Conservation (phyloP, 1,140 invertebrate species). For the Latrodectus geometricus region DNA sequence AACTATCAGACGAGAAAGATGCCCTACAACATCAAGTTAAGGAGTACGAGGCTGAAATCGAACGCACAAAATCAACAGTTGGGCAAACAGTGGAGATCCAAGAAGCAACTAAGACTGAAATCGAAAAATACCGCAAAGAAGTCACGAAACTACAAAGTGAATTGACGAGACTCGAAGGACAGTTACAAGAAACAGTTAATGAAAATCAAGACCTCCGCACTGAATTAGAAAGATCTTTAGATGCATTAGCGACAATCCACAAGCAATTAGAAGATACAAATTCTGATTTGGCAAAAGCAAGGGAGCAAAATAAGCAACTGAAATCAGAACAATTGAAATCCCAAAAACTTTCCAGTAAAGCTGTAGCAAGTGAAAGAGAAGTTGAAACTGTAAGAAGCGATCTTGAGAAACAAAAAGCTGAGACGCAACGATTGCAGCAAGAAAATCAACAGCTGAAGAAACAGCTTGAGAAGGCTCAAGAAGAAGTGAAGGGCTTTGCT, state of each 20-base stretch:
- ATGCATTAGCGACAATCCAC: constrained; percentile 64
- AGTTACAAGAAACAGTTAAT: constrained; percentile 74
- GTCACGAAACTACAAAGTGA: constrained; percentile 74
- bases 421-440: constrained; percentile 49
- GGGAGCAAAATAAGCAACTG: constrained; percentile 63
- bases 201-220: constrained; percentile 67
- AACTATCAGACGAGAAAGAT: constrained; percentile 65
- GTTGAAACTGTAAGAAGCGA: constrained; percentile 80
- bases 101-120: constrained; percentile 32
- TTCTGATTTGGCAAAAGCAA: constrained; percentile 47
- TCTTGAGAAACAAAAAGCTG: constrained; percentile 72
- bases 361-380: constrained; percentile 76
- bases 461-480: constrained; percentile 82
- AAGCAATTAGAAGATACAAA: constrained; percentile 64
- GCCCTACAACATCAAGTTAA: constrained; percentile 63
- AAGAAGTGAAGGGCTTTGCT: constrained; percentile 80
- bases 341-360: constrained; percentile 64
- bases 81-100: constrained; percentile 36
- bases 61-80: constrained; percentile 54
- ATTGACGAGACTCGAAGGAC: constrained; percentile 79
- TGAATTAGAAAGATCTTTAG: constrained; percentile 65
- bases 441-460: constrained; percentile 74
- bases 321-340: constrained; percentile 56
- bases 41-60: constrained; percentile 57
- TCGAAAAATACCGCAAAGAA: constrained; percentile 53